A percentile compares a stretch with the other conserved stretches of the same genome.
These are phyloP conservation scores for Chrysotoxum bicinctum DNA, from an alignment of 2,888 invertebrate species.

Conservation along the genomic window DNA sequence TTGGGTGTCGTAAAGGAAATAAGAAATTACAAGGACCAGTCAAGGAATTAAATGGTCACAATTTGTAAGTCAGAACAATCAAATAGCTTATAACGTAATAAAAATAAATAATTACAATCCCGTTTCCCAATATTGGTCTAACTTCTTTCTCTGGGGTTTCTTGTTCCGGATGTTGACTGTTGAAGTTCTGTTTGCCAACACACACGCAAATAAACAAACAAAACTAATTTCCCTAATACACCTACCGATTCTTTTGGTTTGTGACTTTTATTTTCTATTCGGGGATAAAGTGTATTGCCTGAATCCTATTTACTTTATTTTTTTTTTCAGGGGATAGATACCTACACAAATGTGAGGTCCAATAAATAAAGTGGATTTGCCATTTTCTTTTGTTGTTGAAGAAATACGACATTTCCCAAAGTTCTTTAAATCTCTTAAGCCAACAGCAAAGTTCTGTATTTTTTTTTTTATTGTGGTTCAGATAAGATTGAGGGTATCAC, in stretches of 20 bases:
- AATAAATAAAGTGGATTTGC: slow-evolving; percentile 11
- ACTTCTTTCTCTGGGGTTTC: slow-evolving; percentile 41
- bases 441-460: slow-evolving; percentile 22
- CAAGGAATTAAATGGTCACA: neutral
- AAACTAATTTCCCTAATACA: neutral
- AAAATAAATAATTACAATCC: slow-evolving; percentile 60
- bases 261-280: neutral
- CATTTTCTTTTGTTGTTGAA: neutral
- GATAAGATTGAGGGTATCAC: neutral
- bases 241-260: neutral
- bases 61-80: slow-evolving; percentile 4
- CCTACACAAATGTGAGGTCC: slow-evolving; percentile 21
- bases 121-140: slow-evolving; percentile 56
- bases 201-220: slow-evolving; percentile 1
- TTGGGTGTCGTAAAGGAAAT: no score
- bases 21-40: neutral
- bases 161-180: neutral
- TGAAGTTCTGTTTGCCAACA: neutral
- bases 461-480: neutral
- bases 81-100: slow-evolving; percentile 41
- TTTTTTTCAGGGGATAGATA: slow-evolving; percentile 10
- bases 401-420: slow-evolving; percentile 20
- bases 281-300: neutral
- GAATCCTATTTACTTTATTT: slow-evolving; percentile 30
- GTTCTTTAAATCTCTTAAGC: slow-evolving; percentile 45